phyloP scores from a whole-genome alignment of 2,113 vertebrate genomes.

The Notothenia coriiceps region DNA sequence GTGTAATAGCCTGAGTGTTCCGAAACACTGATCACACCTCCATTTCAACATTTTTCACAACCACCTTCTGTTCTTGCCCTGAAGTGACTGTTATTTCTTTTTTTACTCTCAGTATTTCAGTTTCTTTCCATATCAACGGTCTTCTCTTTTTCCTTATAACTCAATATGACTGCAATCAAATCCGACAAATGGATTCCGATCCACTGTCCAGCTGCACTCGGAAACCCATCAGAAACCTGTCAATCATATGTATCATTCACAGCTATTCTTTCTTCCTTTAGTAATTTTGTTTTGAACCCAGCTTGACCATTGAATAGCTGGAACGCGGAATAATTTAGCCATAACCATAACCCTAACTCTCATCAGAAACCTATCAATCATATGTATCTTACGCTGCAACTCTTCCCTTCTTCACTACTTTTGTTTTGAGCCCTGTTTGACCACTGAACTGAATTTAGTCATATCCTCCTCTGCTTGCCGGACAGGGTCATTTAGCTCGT shows the following conservation, averaged over 20 bases:
- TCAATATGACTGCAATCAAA: constrained; percentile 49
- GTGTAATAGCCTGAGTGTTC: constrained; percentile 69
- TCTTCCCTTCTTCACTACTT: constrained; percentile 5
- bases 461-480: constrained; percentile 24
- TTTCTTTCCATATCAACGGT: constrained; percentile 9
- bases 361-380: constrained; percentile 69
- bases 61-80: constrained; percentile 14
- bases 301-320: constrained; percentile 19
- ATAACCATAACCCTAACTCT: too few species aligned
- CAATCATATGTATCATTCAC: constrained; percentile 47
- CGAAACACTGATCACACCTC: constrained; percentile 58
- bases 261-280: constrained; percentile 19
- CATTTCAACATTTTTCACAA: constrained; percentile 42
- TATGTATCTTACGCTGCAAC: constrained; percentile 23
- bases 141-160: background rate
- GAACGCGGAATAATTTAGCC: background rate
- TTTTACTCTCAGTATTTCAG: background rate
- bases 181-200: constrained; percentile 57
- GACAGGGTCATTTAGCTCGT: constrained; percentile 36
- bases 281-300: constrained; percentile 4
- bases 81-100: constrained; percentile 12
- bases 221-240: constrained; percentile 64
- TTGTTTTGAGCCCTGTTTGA: constrained; percentile 13
- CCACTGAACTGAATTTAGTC: constrained; percentile 6
- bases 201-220: constrained; percentile 35